A percentile compares a stretch with the other conserved stretches of the same genome.
Conservation (phyloP, 2,797 vertebrate species). For the Ciconia nigra region DNA sequence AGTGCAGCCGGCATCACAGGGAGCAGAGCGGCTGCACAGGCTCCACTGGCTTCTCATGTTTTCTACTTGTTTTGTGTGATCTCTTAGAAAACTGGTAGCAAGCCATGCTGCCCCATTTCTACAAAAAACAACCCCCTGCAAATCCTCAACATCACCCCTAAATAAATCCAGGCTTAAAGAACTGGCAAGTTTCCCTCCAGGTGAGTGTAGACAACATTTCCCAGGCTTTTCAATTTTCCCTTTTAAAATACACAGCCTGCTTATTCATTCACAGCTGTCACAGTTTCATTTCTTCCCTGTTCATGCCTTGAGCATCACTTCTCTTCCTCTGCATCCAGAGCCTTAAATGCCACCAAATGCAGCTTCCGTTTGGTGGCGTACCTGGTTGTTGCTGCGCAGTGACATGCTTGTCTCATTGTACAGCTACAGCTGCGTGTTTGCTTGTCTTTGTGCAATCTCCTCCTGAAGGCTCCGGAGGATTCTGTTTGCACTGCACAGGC, state of each 20-base stretch:
- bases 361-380: background rate
- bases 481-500: slow-evolving; percentile 3
- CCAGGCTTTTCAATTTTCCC: background rate
- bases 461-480: background rate
- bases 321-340: background rate
- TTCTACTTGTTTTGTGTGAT: background rate
- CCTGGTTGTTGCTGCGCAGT: background rate
- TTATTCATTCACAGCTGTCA: background rate
- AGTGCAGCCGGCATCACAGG: background rate
- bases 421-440: background rate
- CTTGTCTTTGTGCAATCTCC: background rate
- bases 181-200: background rate
- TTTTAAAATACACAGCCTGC: background rate
- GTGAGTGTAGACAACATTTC: background rate
- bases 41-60: fast-evolving
- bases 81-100: background rate
- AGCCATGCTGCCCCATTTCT: background rate
- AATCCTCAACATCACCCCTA: background rate
- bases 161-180: background rate
- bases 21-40: background rate
- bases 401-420: background rate
- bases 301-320: background rate
- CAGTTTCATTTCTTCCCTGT: background rate
- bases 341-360: fast-evolving
- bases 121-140: background rate